These are phyloP conservation scores for Lithophane semibrunnea DNA, from an alignment of 2,888 invertebrate genomes.

Conservation along the genomic window DNA sequence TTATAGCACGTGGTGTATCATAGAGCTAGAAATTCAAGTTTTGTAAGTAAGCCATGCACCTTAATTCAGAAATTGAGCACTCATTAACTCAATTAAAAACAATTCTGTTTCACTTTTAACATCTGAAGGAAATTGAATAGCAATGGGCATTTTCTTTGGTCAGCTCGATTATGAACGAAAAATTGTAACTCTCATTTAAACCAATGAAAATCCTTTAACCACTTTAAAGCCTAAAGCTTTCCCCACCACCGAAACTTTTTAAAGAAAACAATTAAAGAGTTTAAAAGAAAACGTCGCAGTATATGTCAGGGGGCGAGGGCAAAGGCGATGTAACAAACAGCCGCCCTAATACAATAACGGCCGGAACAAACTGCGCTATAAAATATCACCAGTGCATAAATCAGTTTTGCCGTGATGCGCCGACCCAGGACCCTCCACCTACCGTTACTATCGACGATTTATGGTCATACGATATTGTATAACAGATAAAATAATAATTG, in stretches of 20 bases:
- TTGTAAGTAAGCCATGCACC: background rate
- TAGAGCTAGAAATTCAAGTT: background rate
- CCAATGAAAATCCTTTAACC: slow-evolving; percentile 16
- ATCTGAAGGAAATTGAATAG: background rate
- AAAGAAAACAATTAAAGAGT: slow-evolving; percentile 64
- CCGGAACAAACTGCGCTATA: slow-evolving; percentile 92
- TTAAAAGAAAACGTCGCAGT: slow-evolving; percentile 55
- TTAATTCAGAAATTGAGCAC: background rate
- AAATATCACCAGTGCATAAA: slow-evolving; percentile 92
- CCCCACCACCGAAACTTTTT: slow-evolving; percentile 20
- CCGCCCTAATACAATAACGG: slow-evolving; percentile 92
- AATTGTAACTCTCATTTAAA: background rate
- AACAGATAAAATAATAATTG: slow-evolving; percentile 88
- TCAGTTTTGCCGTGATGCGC: slow-evolving; percentile 89
- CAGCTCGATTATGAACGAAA: background rate
- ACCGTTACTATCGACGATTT: slow-evolving; percentile 84
- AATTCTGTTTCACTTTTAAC: background rate
- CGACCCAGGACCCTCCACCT: slow-evolving; percentile 76
- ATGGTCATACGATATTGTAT: slow-evolving; percentile 85
- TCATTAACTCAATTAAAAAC: background rate
- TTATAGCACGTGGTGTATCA: background rate
- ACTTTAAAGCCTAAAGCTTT: background rate
- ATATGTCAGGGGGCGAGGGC: slow-evolving; percentile 66
- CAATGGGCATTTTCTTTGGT: background rate
- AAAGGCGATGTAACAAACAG: slow-evolving; percentile 86